Conservation (phyloP, 1,140 invertebrate genomes). For the Oncopodura yosiiana region DNA sequence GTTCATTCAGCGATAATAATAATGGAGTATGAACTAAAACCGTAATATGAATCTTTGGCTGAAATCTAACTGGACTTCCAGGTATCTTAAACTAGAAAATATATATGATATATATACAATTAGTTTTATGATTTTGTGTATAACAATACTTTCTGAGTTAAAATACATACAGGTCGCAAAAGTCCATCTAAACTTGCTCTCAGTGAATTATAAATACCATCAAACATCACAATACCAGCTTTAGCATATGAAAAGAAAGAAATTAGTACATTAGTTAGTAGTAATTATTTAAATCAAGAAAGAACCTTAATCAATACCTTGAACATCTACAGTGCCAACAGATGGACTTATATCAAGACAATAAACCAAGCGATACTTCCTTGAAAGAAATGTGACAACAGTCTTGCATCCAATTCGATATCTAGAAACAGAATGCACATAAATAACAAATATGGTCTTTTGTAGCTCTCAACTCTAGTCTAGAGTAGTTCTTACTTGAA, state of each 20-base stretch:
- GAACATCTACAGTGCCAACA: constrained; percentile 53
- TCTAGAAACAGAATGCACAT: constrained; percentile 9
- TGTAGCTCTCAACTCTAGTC: background rate
- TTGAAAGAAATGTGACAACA: constrained; percentile 45
- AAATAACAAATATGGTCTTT: background rate
- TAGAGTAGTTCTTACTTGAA: constrained; percentile 42
- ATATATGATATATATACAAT: constrained; percentile 18
- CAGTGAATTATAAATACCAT: constrained; percentile 56
- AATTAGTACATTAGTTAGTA: constrained; percentile 14
- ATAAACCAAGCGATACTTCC: constrained; percentile 59
- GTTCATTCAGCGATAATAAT: constrained; percentile 57
- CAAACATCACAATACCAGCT: constrained; percentile 56
- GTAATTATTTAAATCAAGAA: background rate
- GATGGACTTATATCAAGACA: constrained; percentile 74
- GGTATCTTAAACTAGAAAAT: constrained; percentile 55
- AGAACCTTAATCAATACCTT: constrained; percentile 4
- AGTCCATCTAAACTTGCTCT: constrained; percentile 54
- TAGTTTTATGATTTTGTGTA: constrained; percentile 7
- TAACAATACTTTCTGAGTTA: constrained; percentile 4
- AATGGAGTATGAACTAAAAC: constrained; percentile 72
- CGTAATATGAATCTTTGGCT: constrained; percentile 64
- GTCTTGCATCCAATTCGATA: constrained; percentile 40
- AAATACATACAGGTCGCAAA: constrained; percentile 50
- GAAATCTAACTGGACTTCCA: constrained; percentile 53
- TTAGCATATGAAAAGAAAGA: constrained; percentile 49